Base-by-base conservation (phyloP, 2,797 vertebrate genomes). In the Bufotes viridis region DNA sequence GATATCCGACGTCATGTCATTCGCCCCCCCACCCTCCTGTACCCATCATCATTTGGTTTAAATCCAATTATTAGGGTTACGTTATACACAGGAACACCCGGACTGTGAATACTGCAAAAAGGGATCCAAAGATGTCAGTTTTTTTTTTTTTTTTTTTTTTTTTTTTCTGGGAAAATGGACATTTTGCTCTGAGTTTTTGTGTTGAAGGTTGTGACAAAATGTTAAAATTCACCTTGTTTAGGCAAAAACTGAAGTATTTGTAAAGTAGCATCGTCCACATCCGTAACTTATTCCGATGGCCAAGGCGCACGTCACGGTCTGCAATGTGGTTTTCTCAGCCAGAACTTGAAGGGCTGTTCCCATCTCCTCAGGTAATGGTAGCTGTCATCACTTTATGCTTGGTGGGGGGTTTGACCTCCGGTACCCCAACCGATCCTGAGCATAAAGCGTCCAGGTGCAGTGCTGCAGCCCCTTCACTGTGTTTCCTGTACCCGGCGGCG, bases 41-140 rank as follows among this genome's bases (percentile, higher is more conserved):
- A 57, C 53, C 34, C 51, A 29, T 20, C 15, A 11, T 60, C 26
- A 34, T 80, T 26, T 5, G 70, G 70, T 85, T 51, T 74, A 51
- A 65, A 29, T 70, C 20, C 12, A 61, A 9, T 75, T 57, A 58
- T 58, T 60, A 74, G 57, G 29, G 57, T 83, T 92, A 94, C 92
- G 81, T 91, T 91, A 88, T 91, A 91, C 67, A 29, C 60, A 61
- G 86, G 42, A 42, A 20, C 67, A 26, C 92, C 29, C 61, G 91
- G 24, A 92, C 93, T 94, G 91, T 92, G 89, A 93, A 93, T 94
- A 91, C 93, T 92, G 92, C 12, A 94, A 95, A 96, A 97, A 96
- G 94, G 95, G 96, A 97, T 95, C 94, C 94, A 95, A 96, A 97
- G 95, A 97, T 65, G 70, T 76, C 53, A 55, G 92, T 91, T 91